These are phyloP conservation scores for Clarias magur DNA, from an alignment of 2,113 vertebrate species.

Conservation along the genomic window DNA sequence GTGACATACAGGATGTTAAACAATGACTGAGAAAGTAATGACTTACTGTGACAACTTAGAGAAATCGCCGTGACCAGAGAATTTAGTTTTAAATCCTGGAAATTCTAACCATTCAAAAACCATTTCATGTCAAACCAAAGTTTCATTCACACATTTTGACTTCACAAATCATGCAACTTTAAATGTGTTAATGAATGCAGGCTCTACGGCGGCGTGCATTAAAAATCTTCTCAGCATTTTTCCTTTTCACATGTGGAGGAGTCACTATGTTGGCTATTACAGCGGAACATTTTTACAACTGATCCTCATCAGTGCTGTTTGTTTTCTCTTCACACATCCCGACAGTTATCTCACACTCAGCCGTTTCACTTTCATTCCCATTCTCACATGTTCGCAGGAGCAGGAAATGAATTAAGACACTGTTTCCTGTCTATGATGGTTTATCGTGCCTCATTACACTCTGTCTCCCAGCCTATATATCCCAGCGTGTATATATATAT, in stretches of 20 bases:
- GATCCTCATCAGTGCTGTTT: not conserved
- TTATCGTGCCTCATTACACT: conserved; percentile 24
- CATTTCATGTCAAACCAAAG: too few relatives aligned
- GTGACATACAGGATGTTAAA: not conserved
- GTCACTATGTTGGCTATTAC: not conserved
- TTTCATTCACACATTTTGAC: too few relatives aligned
- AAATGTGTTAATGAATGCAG: too few relatives aligned
- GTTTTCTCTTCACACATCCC: not conserved
- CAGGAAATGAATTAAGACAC: conserved; percentile 44
- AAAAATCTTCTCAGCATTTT: too few relatives aligned
- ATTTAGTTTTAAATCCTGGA: too few relatives aligned
- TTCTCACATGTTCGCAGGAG: conserved; percentile 26
- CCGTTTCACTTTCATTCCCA: conserved; percentile 38
- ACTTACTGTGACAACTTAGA: not conserved
- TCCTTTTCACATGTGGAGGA: too few relatives aligned
- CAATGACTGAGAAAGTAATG: not conserved
- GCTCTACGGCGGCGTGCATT: too few relatives aligned
- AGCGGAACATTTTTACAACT: not conserved
- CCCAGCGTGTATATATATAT: too few relatives aligned
- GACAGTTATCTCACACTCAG: conserved; percentile 40
- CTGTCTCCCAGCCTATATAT: not conserved
- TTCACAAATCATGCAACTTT: too few relatives aligned
- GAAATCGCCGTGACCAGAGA: not conserved
- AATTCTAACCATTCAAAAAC: too few relatives aligned
- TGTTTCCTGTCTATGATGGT: conserved; percentile 24